Evolutionary conservation across 2,797 vertebrate genomes (phyloP), one percentile per base, ranked within the genome.

Genomic region (Peromyscus aztecus): DNA sequence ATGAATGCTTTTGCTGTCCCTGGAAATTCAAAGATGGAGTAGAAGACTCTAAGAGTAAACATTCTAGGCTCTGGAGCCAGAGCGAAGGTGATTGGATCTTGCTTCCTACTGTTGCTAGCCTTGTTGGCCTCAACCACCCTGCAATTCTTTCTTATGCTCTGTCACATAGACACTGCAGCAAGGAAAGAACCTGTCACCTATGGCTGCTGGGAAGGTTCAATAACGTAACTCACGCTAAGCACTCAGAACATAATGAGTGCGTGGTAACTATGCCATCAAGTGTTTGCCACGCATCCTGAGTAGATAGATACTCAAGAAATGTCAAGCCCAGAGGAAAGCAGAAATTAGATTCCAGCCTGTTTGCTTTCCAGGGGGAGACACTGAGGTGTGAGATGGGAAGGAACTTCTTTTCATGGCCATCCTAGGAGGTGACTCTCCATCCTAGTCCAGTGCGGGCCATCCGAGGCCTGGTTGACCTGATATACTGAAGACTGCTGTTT

Each of bases 301-400:
- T 76, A 57, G 71, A 92, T 40, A 46, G 65, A 92, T 40, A 46
- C 75, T 92, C 52, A 63, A 7, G 73, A 95, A 92, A 89, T 49
- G 37, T 86, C 90, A 93, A 59, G 46, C 81, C 61, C 27, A 76
- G 16, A 6, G 4, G 13, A 12, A 46, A 55, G 52, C 87, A 46
- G 34, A 37, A 59, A 65, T 14, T 4, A 31, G 10, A 75, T 73
- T 78, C 76, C 85, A 76, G 27, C 2, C 13, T 12, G 31, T 43
- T 83, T 63, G 27, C 46, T 67, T 82, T n/a, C 21, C 59, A 59
- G 89, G 91, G 65, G 61, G n/a, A 55, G 67, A 73, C 57, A 34
- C 37, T 12, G 65, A 52, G 19, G 17, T 46, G 8, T 4, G 46
- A 34, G 67, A 76, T 14, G 14, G 17, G 46, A 52, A 21, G 67